phyloP scores from a whole-genome alignment of 2,797 vertebrate genomes.

The Meriones psammophilus region DNA sequence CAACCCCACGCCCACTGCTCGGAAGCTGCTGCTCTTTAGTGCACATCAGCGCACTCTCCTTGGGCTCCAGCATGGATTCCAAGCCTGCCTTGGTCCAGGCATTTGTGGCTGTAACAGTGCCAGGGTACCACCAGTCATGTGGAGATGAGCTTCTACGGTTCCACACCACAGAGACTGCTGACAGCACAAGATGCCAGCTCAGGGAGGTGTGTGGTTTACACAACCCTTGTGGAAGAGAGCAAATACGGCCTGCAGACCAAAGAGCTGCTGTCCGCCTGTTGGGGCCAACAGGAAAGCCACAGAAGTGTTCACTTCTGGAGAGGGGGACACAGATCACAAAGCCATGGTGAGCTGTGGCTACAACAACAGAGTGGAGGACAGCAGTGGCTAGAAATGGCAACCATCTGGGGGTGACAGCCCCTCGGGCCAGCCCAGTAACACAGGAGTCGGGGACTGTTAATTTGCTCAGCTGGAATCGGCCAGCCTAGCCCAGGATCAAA shows the following conservation, averaged over 20 bases:
- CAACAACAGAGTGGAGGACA: not conserved
- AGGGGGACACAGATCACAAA: not conserved
- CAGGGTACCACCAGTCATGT: not conserved
- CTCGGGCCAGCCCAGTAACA: not conserved
- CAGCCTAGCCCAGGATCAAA: not conserved
- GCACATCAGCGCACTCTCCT: not conserved
- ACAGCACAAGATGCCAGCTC: not conserved
- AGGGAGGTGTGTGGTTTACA: not conserved
- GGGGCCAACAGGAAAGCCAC: not conserved
- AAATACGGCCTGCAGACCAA: not conserved
- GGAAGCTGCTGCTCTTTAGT: not conserved
- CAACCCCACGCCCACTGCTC: not conserved
- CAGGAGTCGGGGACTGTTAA: not conserved
- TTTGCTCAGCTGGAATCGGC: not conserved
- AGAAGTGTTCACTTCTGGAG: not conserved
- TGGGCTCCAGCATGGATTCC: not conserved
- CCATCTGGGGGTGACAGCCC: not conserved
- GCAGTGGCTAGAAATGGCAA: not conserved
- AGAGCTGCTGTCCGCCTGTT: not conserved
- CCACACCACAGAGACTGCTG: not conserved
- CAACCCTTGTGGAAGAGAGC: not conserved
- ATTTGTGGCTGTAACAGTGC: not conserved
- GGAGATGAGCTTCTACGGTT: not conserved
- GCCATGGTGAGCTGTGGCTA: not conserved
- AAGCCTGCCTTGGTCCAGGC: not conserved